Evolutionary conservation across 2,888 invertebrate species (phyloP), one percentile per base, ranked within the genome.

Genomic region (Sesamia inferens): DNA sequence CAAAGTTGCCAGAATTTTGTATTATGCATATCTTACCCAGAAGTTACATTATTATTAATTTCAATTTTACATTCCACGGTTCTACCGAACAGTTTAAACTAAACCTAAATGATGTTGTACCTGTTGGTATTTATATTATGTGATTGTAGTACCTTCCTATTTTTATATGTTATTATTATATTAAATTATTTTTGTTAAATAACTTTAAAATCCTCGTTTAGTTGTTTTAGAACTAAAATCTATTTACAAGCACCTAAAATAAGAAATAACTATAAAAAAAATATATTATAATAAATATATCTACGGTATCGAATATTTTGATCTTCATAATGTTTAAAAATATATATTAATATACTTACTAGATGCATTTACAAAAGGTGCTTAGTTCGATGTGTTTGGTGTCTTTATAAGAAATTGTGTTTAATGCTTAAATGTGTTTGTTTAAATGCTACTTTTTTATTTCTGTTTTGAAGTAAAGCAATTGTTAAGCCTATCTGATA

Each of bases 41-140:
- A 78, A 71, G 62, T 74, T 69, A 70, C 61, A 19, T 2, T 48
- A 48, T 10, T 75, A 68, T 58, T 71, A 68, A 59, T 68, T 74
- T 48, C n/a, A 31, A 51, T 65, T 65, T 55, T 72, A 79, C 84
- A 86, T 86, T 85, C 79, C 83, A 81, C 75, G 79, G 76, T 75
- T 71, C 71, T 16, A 63, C 11, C 39, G 57, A 66, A 76, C 55
- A 72, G 66, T 71, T 44, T 62, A 73, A 61, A 57, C 65, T 57
- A 67, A 62, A 51, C 44, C 55, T 57, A 54, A 62, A 72, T 73
- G 61, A 71, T 70, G 67, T 70, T 71, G 75, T 85, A 88, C 85
- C 84, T 86, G 80, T 73, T 54, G 89, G 88, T 89, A 85, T 84
- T 85, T 82, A 78, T 83, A 75, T 78, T 73, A 79, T 85, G 86